Evolutionary conservation across 2,113 vertebrate species (phyloP).

Genomic region (Marcusenius ussheri): DNA sequence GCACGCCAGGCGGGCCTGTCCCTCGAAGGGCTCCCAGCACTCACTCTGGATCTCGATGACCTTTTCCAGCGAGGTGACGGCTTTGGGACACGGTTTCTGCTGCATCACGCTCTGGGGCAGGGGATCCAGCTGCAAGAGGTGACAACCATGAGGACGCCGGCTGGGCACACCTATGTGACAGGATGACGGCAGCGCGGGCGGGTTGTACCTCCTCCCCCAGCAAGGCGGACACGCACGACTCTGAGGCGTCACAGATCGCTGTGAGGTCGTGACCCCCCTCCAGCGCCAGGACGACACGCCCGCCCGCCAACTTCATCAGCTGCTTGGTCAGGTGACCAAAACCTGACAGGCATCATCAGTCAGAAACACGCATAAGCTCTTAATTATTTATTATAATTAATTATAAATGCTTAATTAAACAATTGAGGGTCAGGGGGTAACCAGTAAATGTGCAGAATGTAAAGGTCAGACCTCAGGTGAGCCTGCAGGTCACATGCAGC

Average conservation of each 20-base stretch:
- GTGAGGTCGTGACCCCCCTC: slow-evolving; percentile 82
- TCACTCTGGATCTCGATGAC: slow-evolving; percentile 81
- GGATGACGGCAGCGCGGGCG: rapidly evolving
- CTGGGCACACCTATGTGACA: background rate
- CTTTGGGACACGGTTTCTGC: slow-evolving; percentile 70
- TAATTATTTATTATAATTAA: background rate
- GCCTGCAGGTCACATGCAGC: no score
- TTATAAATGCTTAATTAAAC: background rate
- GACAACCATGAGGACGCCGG: background rate
- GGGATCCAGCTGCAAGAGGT: slow-evolving; percentile 58
- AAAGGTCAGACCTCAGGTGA: background rate
- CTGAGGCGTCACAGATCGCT: slow-evolving; percentile 79
- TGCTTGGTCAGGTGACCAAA: slow-evolving; percentile 79
- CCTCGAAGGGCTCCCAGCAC: slow-evolving; percentile 24
- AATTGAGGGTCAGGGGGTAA: background rate
- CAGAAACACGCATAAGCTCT: background rate
- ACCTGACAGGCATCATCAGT: slow-evolving; percentile 48
- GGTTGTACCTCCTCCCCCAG: slow-evolving; percentile 69
- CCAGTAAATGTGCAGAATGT: background rate
- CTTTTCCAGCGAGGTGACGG: slow-evolving; percentile 71
- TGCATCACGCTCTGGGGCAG: slow-evolving; percentile 67
- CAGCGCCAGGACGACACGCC: slow-evolving; percentile 74
- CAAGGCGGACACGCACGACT: slow-evolving; percentile 72
- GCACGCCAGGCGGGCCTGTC: background rate
- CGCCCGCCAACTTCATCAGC: slow-evolving; percentile 75